Percentiles rank a stretch among this genome's conserved stretches.
Conservation (phyloP, 2,113 vertebrate species). For the Tursiops truncatus region DNA sequence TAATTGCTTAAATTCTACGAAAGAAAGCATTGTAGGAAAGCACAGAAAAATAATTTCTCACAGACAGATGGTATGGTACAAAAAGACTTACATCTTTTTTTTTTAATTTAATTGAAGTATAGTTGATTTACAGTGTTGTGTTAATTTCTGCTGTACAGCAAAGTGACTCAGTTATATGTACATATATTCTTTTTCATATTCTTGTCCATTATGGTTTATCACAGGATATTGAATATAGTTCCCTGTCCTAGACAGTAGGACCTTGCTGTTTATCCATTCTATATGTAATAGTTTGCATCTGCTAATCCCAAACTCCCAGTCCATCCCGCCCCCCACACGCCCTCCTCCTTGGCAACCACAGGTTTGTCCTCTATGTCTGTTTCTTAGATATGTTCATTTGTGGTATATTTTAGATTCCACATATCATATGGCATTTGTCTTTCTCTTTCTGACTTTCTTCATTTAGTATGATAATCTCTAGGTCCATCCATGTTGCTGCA, state of each 20-base stretch:
- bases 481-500: background rate
- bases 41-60: background rate
- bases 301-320: background rate
- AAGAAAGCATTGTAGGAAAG: background rate
- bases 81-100: background rate
- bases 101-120: background rate
- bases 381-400: background rate
- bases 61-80: background rate
- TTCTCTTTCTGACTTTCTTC: background rate
- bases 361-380: background rate
- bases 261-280: background rate
- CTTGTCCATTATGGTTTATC: background rate
- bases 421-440: background rate
- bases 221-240: background rate
- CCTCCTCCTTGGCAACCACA: background rate
- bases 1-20: background rate
- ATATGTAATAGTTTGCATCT: rapidly evolving
- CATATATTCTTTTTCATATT: background rate
- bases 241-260: background rate
- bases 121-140: background rate
- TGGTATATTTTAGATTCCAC: background rate
- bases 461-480: background rate
- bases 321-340: rapidly evolving
- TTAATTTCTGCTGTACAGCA: background rate
- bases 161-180: background rate